Evolutionary conservation across 2,888 invertebrate genomes (phyloP), one percentile per base, ranked within the genome.

Genomic region (Leucophenga montana): DNA sequence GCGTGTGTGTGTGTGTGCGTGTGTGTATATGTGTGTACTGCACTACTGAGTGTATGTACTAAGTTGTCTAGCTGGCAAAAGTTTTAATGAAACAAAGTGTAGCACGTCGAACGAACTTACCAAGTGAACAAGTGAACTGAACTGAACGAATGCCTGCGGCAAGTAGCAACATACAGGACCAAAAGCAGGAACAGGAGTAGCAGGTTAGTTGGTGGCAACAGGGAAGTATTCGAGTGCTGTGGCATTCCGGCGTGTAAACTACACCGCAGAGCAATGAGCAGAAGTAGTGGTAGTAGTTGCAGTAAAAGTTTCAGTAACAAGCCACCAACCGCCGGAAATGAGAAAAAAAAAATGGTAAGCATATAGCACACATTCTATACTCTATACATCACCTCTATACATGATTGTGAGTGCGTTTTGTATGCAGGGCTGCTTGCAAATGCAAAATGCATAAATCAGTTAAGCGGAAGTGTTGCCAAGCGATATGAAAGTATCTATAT

Each of bases 41-140:
- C n/a, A 64, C 57, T 27, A 27, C 27, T 27, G 27, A 27, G 59
- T 73, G 71, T 70, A 46, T 75, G 74, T 65, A 71, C 71, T 75
- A 77, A 75, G 73, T 39, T 39, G 39, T 39, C 39, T 39, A 39
- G 39, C 27, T 61, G 48, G 62, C n/a, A 64, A 64, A 64, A 64
- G 82, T 81, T 81, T 81, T 79, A 82, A 64, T 64, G 62, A 64
- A 64, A 64, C 81, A 78, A 80, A 81, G 73, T 81, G 81, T 73
- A 73, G 78, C 71, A 69, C 62, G 57, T 22, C 20, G 20, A 54
- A 54, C 57, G 31, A 22, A 57, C 20, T 27, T 39, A 39, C 39
- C 39, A 61, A 39, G 16, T 3, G 50, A 61, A 22, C 44, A 61
- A 39, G 39, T 39, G 39, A 39, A 39, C 39, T 39, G 39, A 61